phyloP scores from a whole-genome alignment of 2,797 vertebrate species.

The Ptychobarbus kaznakovi region DNA sequence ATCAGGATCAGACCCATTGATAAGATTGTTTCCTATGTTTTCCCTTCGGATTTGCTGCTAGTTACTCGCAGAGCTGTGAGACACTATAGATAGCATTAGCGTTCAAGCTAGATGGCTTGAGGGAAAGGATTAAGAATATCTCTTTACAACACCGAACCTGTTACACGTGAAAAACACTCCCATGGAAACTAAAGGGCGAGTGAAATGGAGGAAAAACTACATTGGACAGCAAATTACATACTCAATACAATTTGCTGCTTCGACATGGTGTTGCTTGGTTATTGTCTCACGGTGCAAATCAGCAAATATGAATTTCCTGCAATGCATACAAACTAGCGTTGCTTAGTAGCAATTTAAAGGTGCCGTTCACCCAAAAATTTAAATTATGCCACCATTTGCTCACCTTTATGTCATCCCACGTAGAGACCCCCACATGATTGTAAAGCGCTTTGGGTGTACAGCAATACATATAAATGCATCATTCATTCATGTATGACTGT shows the following conservation, averaged over 20 bases:
- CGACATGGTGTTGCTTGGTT: slow-evolving; percentile 19
- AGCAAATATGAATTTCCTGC: slow-evolving; percentile 22
- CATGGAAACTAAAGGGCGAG: neutral
- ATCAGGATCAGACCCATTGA: slow-evolving; percentile 49
- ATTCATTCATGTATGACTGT: neutral
- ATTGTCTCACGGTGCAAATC: slow-evolving; percentile 24
- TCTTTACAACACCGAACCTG: slow-evolving; percentile 20
- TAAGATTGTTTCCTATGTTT: slow-evolving; percentile 59
- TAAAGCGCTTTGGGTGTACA: too few species aligned
- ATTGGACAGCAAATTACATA: slow-evolving; percentile 35
- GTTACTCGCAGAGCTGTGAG: slow-evolving; percentile 33
- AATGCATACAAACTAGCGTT: slow-evolving; percentile 24
- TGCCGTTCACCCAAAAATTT: neutral
- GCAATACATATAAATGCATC: too few species aligned
- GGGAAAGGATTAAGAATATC: slow-evolving; percentile 50
- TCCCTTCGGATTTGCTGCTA: slow-evolving; percentile 34
- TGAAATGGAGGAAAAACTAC: slow-evolving; percentile 6
- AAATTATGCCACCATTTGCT: neutral
- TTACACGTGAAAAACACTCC: slow-evolving; percentile 17
- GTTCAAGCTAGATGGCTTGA: slow-evolving; percentile 29
- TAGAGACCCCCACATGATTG: too few species aligned
- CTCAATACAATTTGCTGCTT: slow-evolving; percentile 30
- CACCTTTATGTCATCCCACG: neutral
- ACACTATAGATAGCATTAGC: slow-evolving; percentile 44
- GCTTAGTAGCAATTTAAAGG: slow-evolving; percentile 15